Evolutionary conservation across 2,888 invertebrate genomes (phyloP).

Genomic region (Cremastinae sp.): DNA sequence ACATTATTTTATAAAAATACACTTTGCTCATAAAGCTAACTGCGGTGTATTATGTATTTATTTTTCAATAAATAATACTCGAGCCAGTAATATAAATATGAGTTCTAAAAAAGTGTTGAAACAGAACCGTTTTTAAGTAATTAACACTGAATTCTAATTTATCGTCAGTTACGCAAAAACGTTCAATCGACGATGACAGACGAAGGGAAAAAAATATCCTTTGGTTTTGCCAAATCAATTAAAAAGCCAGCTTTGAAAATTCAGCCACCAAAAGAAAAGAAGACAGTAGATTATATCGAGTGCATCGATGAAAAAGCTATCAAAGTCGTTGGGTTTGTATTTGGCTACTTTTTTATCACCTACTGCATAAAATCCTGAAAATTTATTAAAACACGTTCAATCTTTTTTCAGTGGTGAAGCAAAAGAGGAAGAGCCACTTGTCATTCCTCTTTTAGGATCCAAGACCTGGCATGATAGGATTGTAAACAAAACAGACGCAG

Average conservation of each 20-base stretch:
- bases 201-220: slow-evolving; percentile 89
- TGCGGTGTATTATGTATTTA: neutral
- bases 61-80: slow-evolving; percentile 23
- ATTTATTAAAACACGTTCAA: neutral
- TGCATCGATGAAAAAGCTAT: slow-evolving; percentile 89
- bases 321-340: slow-evolving; percentile 87
- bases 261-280: slow-evolving; percentile 77
- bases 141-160: neutral
- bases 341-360: neutral
- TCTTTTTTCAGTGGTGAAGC: slow-evolving; percentile 81
- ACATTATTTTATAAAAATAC: too few relatives aligned
- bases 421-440: slow-evolving; percentile 82
- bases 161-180: neutral
- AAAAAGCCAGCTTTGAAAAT: slow-evolving; percentile 82
- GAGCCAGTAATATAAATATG: slow-evolving; percentile 7
- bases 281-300: slow-evolving; percentile 87
- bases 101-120: neutral
- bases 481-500: slow-evolving; percentile 82
- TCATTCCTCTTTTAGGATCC: slow-evolving; percentile 84
- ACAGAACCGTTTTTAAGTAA: neutral
- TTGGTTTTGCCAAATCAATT: slow-evolving; percentile 88
- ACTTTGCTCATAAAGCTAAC: too few relatives aligned
- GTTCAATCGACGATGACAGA: slow-evolving; percentile 70
- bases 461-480: slow-evolving; percentile 77
- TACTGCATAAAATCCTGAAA: neutral